Base-by-base conservation (phyloP, 2,113 vertebrate genomes). In the Equus quagga region DNA sequence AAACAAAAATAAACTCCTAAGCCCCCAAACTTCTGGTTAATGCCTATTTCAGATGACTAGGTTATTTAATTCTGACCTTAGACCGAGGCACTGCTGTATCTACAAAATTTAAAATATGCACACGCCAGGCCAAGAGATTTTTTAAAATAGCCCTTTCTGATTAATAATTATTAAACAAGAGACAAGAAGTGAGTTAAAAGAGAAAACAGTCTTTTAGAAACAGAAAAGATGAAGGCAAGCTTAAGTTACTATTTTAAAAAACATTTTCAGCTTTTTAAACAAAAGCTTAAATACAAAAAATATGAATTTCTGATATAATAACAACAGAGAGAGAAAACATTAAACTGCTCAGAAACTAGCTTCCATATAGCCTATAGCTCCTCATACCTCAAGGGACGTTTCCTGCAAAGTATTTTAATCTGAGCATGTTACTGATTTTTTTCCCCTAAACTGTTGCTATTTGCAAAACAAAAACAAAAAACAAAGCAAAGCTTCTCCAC, bases 201-300 rank as follows among this genome's bases (percentile, higher is more conserved):
- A 86, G 24, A 79, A 91, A 83, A 70, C 0, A 69, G 49, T 49
- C 49, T 81, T 80, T 69, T 17, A 91, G 64, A 86, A 86, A 73
- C 9, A 82, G 15, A 64, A 49, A 78, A 93, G 33, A 76, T 79
- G 23, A 86, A 58, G 12, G 26, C 17, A 89, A 89, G 88, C 84
- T 4, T 80, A 89, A 96, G 81, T 73, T 88, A 41, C 67, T 79
- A 75, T 72, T 92, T 88, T 56, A 3, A 31, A 72, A 44, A 72
- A 73, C n/a, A 31, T 15, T 33, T 36, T 76, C 70, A 80, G 24
- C 58, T 81, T 85, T 87, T 89, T 76, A 94, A 89, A 93, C 28
- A 93, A 83, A 97, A 84, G 28, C 19, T 78, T 92, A 96, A 81
- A 95, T 76, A 94, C 9, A 65, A 86, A 90, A 10, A 96, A 62